These are phyloP conservation scores for Pavo muticus DNA, from an alignment of 2,113 vertebrate species.

Conservation along the genomic window DNA sequence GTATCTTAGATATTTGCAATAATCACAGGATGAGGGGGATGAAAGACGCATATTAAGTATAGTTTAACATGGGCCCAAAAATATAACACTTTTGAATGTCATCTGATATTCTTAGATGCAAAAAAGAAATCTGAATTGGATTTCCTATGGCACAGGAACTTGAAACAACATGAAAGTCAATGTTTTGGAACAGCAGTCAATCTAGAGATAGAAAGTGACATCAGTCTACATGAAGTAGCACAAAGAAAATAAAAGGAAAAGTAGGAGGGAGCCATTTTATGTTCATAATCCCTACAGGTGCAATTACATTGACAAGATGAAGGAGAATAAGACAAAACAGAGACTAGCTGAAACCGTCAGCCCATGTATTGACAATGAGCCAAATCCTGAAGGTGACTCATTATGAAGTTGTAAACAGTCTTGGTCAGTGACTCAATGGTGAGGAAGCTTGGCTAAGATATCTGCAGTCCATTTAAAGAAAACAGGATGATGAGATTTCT, in stretches of 20 bases:
- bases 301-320: constrained; percentile 34
- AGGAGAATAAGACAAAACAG: constrained; percentile 46
- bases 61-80: constrained; percentile 1
- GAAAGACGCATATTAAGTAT: constrained; percentile 3
- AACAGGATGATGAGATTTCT: constrained; percentile 78
- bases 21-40: constrained; percentile 16
- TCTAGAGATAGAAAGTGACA: constrained; percentile 38
- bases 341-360: neutral
- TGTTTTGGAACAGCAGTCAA: neutral
- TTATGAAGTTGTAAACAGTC: constrained; percentile 63
- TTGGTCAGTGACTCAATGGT: constrained; percentile 54
- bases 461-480: constrained; percentile 78
- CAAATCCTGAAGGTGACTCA: constrained; percentile 65
- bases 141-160: constrained; percentile 48
- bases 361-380: constrained; percentile 31
- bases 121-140: constrained; percentile 23
- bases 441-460: constrained; percentile 73
- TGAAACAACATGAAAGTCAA: constrained; percentile 48
- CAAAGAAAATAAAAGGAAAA: constrained; percentile 44
- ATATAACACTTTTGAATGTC: neutral
- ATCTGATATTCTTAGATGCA: constrained; percentile 15
- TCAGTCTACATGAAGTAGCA: neutral
- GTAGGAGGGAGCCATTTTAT: constrained; percentile 46
- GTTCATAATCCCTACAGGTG: constrained; percentile 31
- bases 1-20: constrained; percentile 4